Evolutionary conservation across 64 coral and sea anemone genomes (phyloP), one percentile per base, ranked within the genome.

Genomic region (Porites lutea): DNA sequence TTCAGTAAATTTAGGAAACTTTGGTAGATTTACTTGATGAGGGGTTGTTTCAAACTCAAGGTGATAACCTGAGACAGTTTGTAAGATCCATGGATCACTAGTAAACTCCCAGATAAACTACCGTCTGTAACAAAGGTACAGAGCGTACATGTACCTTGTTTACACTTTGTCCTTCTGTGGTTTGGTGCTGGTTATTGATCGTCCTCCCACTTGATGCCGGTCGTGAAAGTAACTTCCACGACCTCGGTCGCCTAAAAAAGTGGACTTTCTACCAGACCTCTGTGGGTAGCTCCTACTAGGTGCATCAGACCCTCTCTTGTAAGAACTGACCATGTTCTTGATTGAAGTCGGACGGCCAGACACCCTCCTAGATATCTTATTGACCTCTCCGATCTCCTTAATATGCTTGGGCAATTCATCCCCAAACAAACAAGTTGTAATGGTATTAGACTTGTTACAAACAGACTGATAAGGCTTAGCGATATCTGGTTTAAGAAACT

Each of bases 331-430:
- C 10, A 9, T 45, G 14, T 61, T 79, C 16, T 59, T 77, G 5
- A 62, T n/a, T 5, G 5, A 22, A 82, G 4, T 65, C 2, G 86
- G 23, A 20, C 64, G 86, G 37, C 43, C 37, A 15, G 61, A 21
- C 12, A 71, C 57, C 45, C 46, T 94, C 59, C 70, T 89, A 22
- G 90, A 54, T 83, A 92, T 92, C 61, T 96, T 96, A 67, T 92
- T 96, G 3, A 96, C 95, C 65, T 96, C 86, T 13, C 95, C 86
- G 71, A 96, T 96, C 2, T 89, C 95, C 21, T 92, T 96, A 10
- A 96, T 92, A 37, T 96, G 90, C 22, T 96, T 92, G 15, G 90
- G 90, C 3, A 86, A 23, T 37, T 89, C 90, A 89, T 92, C 94
- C 1, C 83, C 94, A 95, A 95, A 92, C 5, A 91, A 27, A 47